Percentiles rank a stretch among this genome's conserved stretches.
phyloP scores from a whole-genome alignment of 2,888 invertebrate genomes.

The Selenia dentaria region DNA sequence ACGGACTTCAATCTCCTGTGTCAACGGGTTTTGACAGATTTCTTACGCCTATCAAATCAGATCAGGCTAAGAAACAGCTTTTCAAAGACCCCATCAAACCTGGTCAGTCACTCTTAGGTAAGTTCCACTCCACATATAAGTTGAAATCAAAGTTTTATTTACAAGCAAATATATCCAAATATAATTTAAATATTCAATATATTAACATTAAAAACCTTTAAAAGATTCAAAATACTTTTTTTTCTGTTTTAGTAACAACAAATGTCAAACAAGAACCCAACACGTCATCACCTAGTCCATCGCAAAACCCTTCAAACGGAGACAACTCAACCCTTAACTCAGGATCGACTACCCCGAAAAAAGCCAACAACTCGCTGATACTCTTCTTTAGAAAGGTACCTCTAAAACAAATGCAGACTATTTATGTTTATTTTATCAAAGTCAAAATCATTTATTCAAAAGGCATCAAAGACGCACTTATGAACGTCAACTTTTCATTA shows the following conservation, averaged over 20 bases:
- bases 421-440: too few species aligned
- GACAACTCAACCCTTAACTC: constrained; percentile 40
- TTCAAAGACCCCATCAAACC: constrained; percentile 84
- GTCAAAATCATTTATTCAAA: too few species aligned
- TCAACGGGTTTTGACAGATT: constrained; percentile 86
- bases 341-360: constrained; percentile 64
- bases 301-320: constrained; percentile 43
- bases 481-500: too few species aligned
- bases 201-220: too few species aligned
- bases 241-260: constrained; percentile 59
- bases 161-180: too few species aligned
- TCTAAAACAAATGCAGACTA: too few species aligned
- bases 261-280: constrained; percentile 38
- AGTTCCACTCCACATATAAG: too few species aligned
- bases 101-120: constrained; percentile 82
- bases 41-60: constrained; percentile 86
- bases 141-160: too few species aligned
- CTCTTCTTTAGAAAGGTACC: constrained; percentile 95
- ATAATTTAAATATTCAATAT: too few species aligned
- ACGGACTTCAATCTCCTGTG: constrained; percentile 79
- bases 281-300: constrained; percentile 33
- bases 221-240: too few species aligned
- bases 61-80: constrained; percentile 76
- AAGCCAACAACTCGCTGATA: constrained; percentile 69
- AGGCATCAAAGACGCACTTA: too few species aligned